Evolutionary conservation across 2,888 invertebrate genomes (phyloP), one percentile per base, ranked within the genome.

Genomic region (Volucella inflata): DNA sequence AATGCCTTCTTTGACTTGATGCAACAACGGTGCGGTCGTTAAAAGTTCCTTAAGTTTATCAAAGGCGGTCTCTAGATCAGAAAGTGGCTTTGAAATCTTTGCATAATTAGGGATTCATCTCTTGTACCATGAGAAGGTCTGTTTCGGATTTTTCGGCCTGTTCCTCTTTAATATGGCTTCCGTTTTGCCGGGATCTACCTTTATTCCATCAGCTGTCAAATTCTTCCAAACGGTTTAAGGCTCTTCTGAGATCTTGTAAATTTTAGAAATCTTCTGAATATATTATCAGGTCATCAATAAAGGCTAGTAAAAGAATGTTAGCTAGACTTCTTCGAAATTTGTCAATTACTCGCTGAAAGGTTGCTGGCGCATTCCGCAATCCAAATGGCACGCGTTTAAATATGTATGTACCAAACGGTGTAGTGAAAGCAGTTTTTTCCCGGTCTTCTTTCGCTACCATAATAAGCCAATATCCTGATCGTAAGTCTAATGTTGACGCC

Each of bases 181-280:
- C 3, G 64, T 64, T 48, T 88, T 89, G 0, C 71, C 87, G 11
- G 60, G 76, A 11, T 77, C 51, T 38, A 68, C 62, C 36, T 76
- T 36, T 21, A 60, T 60, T n/a, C 70, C 77, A 6, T 51, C 10
- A 1, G 1, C 38, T 2, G 60, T 77, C 6, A 68, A 64, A 64
- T 50, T 64, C 60, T 12, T 46, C 9, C 8, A 46, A 9, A 21
- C 46, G 46, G 9, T n/a, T 46, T 12, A 62, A 44, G 14, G 46
- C 50, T 40, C 8, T 46, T 62, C 11, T 0, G 0, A 46, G 46
- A 62, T 44, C 60, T 8, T 62, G n/a, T 16, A 62, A 42, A 46
- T 62, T 62, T 12, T 21, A 16, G 46, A 62, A 62, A 44, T 11
- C 17, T 42, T 12, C 17, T 0, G 59, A 59, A 42, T 42, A 42